Evolutionary conservation across 2,888 invertebrate species (phyloP).

Genomic region (Andrena haemorrhoa): DNA sequence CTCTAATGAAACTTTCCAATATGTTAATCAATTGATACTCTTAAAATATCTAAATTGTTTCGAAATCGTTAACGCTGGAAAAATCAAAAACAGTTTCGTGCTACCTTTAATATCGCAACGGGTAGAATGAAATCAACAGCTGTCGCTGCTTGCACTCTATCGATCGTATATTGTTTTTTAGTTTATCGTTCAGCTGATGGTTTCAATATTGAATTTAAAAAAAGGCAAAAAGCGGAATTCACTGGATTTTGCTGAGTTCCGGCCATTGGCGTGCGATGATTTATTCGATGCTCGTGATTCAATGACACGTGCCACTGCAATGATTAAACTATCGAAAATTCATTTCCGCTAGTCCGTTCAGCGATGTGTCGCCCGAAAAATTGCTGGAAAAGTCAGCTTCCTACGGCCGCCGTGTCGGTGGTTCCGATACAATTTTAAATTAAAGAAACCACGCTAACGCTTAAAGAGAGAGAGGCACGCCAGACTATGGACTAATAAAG

Average conservation of each 20-base stretch:
- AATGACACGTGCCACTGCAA: constrained; percentile 34
- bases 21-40: background rate
- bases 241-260: constrained; percentile 28
- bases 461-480: background rate
- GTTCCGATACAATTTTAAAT: background rate
- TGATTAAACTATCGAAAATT: constrained; percentile 61
- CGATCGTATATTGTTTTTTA: constrained; percentile 31
- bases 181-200: constrained; percentile 29
- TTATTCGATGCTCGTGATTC: constrained; percentile 57
- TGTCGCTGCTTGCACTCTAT: background rate
- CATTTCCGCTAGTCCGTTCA: constrained; percentile 35
- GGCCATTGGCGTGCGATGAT: constrained; percentile 51
- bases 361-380: background rate
- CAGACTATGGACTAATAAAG: background rate
- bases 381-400: background rate
- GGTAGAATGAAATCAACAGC: constrained; percentile 19
- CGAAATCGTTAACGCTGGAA: background rate
- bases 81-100: background rate
- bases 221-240: constrained; percentile 14
- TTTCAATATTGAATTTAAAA: constrained; percentile 23
- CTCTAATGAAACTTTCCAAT: background rate
- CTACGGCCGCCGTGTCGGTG: too few relatives aligned
- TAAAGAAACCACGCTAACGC: background rate
- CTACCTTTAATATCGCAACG: background rate
- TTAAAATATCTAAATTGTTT: background rate